Conservation (phyloP, 2,888 invertebrate species). For the Drosophila rellima region DNA sequence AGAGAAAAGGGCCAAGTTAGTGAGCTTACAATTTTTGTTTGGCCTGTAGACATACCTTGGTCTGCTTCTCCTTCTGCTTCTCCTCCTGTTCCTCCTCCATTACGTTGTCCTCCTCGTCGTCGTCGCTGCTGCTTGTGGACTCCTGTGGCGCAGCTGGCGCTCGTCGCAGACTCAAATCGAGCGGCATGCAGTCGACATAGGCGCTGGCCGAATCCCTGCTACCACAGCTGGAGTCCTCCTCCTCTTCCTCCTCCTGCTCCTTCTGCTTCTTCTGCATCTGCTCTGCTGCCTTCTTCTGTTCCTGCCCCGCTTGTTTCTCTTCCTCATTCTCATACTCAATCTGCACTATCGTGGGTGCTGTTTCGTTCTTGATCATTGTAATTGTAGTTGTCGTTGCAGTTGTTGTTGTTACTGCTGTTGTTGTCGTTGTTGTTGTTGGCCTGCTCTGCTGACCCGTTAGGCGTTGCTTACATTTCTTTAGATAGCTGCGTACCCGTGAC, state of each 20-base stretch:
- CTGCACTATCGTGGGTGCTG: constrained; percentile 21
- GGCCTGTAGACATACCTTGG: constrained; percentile 16
- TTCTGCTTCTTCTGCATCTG: constrained; percentile 1
- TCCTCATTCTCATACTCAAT: constrained; percentile 33
- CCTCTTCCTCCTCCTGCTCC: constrained; percentile 20
- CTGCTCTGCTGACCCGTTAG: constrained; percentile 82
- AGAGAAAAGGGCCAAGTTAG: constrained; percentile 46
- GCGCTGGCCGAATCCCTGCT: constrained; percentile 57
- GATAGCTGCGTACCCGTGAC: constrained; percentile 85
- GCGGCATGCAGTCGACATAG: constrained; percentile 62
- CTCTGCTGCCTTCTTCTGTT: constrained; percentile 29
- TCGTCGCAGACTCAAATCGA: constrained; percentile 60
- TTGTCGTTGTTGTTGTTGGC: constrained; percentile 52
- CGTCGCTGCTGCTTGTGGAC: constrained; percentile 30
- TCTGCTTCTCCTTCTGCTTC: not conserved
- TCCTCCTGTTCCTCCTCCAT: constrained; percentile 2
- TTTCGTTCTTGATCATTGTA: constrained; percentile 53
- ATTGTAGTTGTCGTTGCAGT: constrained; percentile 49
- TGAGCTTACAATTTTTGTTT: constrained; percentile 28
- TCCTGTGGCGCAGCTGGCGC: constrained; percentile 59
- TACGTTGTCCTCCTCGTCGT: constrained; percentile 26
- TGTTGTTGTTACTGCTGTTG: constrained; percentile 29
- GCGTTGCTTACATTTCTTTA: constrained; percentile 85
- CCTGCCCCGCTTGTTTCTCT: constrained; percentile 7
- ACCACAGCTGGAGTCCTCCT: constrained; percentile 56